Base-by-base conservation (phyloP, 1,140 invertebrate species). In the Oryctes rhinoceros region DNA sequence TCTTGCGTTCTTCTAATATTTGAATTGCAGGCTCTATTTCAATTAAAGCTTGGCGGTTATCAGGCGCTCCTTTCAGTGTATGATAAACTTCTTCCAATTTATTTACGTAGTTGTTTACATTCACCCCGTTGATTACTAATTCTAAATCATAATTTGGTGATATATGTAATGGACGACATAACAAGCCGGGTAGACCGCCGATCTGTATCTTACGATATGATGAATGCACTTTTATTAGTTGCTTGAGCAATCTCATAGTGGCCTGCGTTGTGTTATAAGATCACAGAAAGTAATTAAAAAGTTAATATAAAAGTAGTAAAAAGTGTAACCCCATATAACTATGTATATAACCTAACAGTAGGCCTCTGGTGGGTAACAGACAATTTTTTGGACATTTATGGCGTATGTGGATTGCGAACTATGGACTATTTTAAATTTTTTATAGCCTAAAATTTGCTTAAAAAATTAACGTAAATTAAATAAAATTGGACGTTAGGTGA, bases 1-100 rank as follows among this genome's bases (percentile, higher is more conserved):
- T 80, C 9, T 84, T 71, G 30, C 89, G 86, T 79, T 89, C 77
- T n/a, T 87, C 76, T 20, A 91, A 79, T 47, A 90, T 82, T 79
- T 49, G 59, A 6, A 86, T 78, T 24, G 90, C 78, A 9, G 86
- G 83, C 75, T 82, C 37, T 75, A 88, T 62, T 79, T 89, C 78
- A 59, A 79, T 35, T 65, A 85, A 81, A 74, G 82, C 78, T 49
- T 81, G 24, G 7, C 77, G 37, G 59, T 74, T 82, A 80, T 2
- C 10, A 53, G 35, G 59, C 39, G 35, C 78, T 79, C 65, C 13
- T 62, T 76, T 78, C 15, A 86, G 48, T 20, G 71, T 49, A 18
- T 82, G 75, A 81, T 85, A 86, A 80, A 86, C 84, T 37, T 78
- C 44, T 78, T 85, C 80, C 4, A 87, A 59, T 71, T 84, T 82